Base-by-base conservation (phyloP, 2,113 vertebrate genomes). In the Synodontis membranacea region DNA sequence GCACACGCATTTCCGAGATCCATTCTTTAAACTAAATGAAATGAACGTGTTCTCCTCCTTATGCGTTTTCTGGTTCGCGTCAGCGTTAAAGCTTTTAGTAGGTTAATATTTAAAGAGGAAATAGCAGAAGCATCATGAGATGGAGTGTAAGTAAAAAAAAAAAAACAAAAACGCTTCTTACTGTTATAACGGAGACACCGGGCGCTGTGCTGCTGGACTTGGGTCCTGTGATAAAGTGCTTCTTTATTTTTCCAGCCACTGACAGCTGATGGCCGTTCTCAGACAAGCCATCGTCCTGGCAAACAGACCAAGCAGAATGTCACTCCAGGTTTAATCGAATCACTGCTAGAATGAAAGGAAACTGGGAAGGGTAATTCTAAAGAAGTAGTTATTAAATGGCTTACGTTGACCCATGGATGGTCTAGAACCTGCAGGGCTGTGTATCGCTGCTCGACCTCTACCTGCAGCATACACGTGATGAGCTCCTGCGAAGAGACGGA, bases 321-420 rank as follows among this genome's bases (percentile, higher is more conserved):
- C 74, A 76, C 28, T 31, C 52, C 15, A 50, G 14, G 23, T 44
- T 74, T 28, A 31, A 74, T 44, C 21, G 0, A 19, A 70, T 9
- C 12, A 17, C 12, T 34, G 64, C 14, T 6, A 34, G 15, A 34
- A 15, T 23, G 7, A 66, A 66, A 72, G 0, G 5, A 74, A 12
- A 15, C 31, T 31, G 4, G 11, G 14, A 19, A 28, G 11, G 21
- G 44, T 25, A 52, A 19, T 4, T 4, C 17, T 52, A 52, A 52
- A 52, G 3, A 42, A 42, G 11, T 21, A 31, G 2, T 14, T 31
- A 39, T 12, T 34, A 21, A 25, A 58, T 82, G 28, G 95, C 97
- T 98, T 94, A 99, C 98, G 37, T 97, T 99, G 89, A 99, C 97
- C 98, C 98, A 99, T 28, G 96, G 95, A 75, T 99, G 97, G 80